Percentiles rank a stretch among this genome's conserved stretches.
Conservation (phyloP, 2,888 invertebrate genomes). For the Zygaena filipendulae region DNA sequence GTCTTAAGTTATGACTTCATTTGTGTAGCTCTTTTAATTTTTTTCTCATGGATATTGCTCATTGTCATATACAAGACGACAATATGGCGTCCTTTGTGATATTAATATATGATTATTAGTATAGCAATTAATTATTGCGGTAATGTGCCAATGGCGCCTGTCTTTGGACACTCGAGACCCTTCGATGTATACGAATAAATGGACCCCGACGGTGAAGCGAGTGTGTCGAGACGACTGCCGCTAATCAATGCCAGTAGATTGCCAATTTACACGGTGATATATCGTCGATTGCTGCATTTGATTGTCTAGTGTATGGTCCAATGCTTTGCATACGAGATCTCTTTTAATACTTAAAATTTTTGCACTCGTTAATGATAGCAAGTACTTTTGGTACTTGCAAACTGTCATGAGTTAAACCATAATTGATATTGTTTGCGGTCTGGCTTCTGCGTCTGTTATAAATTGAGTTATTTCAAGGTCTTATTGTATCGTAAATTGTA, state of each 20-base stretch:
- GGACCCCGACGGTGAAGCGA: conserved; percentile 22
- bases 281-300: conserved; percentile 35
- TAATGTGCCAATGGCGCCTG: conserved; percentile 30
- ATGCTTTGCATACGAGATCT: conserved; percentile 4
- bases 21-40: conserved; percentile 36
- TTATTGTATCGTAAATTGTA: too few species aligned
- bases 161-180: conserved; percentile 17
- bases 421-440: too few species aligned
- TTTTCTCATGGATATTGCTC: conserved; percentile 38
- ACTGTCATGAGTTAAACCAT: too few species aligned
- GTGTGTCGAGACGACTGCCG: conserved; percentile 21
- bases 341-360: conserved; percentile 1
- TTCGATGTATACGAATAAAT: conserved; percentile 16
- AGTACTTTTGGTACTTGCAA: not conserved
- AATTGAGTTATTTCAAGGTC: too few species aligned
- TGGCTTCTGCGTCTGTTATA: too few species aligned
- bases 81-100: conserved; percentile 36
- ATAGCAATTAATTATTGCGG: conserved; percentile 36
- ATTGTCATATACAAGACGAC: conserved; percentile 38
- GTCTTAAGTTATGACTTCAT: conserved; percentile 50
- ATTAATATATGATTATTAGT: conserved; percentile 55
- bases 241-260: conserved; percentile 48
- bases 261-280: conserved; percentile 49
- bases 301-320: conserved; percentile 21
- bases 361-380: too few species aligned